Conservation (phyloP, 2,113 vertebrate genomes). For the Heterochromis multidens region DNA sequence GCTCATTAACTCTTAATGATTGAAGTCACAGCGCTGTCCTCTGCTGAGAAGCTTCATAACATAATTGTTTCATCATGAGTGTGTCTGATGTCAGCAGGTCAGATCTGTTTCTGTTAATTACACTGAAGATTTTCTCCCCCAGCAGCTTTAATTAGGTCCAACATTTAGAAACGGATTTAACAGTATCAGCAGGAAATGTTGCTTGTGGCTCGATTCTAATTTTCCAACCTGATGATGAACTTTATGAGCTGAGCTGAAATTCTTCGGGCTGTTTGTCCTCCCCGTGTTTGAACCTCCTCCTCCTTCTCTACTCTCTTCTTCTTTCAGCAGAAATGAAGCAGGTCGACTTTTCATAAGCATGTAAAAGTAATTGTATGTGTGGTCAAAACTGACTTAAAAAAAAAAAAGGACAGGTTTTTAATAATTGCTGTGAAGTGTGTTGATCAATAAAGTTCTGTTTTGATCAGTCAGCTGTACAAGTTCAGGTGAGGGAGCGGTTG, state of each 20-base stretch:
- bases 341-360: background rate
- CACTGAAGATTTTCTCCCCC: background rate
- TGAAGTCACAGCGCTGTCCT: background rate
- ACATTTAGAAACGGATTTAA: background rate
- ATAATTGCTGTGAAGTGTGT: too few relatives aligned
- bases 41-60: background rate
- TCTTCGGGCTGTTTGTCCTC: background rate
- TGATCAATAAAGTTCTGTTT: too few relatives aligned
- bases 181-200: background rate
- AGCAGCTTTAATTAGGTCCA: background rate
- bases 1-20: background rate
- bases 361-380: background rate
- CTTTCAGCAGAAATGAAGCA: background rate
- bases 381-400: background rate
- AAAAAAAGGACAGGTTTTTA: too few relatives aligned
- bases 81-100: background rate
- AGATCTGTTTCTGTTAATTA: background rate
- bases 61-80: background rate
- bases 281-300: background rate
- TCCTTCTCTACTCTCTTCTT: background rate
- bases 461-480: background rate
- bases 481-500: too few relatives aligned
- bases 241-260: background rate
- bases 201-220: background rate
- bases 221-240: background rate